Base-by-base conservation (phyloP, 1,140 invertebrate species). In the Drosophila eugracilis region DNA sequence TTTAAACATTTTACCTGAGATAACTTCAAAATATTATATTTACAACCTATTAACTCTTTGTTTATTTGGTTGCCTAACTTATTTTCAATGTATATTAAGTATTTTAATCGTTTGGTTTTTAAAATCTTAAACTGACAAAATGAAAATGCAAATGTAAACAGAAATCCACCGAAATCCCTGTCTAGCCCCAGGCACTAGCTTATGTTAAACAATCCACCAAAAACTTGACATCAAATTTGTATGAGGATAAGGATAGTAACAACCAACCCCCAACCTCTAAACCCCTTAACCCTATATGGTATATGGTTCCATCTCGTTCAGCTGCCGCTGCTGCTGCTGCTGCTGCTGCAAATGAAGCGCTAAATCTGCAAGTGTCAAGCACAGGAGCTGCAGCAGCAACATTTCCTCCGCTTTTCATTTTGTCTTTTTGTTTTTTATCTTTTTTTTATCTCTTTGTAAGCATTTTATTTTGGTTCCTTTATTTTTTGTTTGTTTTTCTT, bases 311-410 rank as follows among this genome's bases (percentile, higher is more conserved):
- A 66, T 47, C 62, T 30, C 62, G 39, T 22, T 36, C 57, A n/a
- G n/a, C n/a, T n/a, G n/a, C n/a, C n/a, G n/a, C n/a, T n/a, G n/a
- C n/a, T n/a, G n/a, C n/a, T n/a, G n/a, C n/a, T 50, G 71, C 28
- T 67, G 58, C 44, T 58, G 71, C 73, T 75, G 77, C 77, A 80
- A 80, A 80, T 75, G 77, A 80, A 80, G 77, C 70, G 53, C 78
- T 80, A 80, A 80, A 80, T 80, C 77, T 74, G 78, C 77, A 75
- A 80, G 78, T 80, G 78, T 80, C 78, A 80, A 72, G 77, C 77
- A 71, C 77, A 79, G 71, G 57, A 70, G 48, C 57, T 67, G 65
- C 75, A 60, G 36, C 58, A 65, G 36, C 58, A 50, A 39, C 57
- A 47, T 47, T 41, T 44, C 50, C 47, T 22, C 7, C 36, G 10